phyloP scores from a whole-genome alignment of 1,140 invertebrate genomes.

The Dermatophagoides farinae region DNA sequence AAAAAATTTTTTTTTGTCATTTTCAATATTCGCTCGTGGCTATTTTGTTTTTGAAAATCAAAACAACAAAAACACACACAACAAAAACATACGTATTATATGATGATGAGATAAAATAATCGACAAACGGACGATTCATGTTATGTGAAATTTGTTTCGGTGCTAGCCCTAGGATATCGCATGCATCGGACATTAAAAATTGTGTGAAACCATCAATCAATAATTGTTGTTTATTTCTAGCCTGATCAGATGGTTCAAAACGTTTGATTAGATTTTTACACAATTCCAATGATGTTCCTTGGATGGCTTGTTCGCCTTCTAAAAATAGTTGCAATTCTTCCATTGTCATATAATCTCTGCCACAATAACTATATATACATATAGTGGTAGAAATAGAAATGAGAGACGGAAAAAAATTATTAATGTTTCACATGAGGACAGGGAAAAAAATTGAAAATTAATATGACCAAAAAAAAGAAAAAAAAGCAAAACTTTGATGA shows the following conservation, averaged over 20 bases:
- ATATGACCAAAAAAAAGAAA: too few relatives aligned
- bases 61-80: too few relatives aligned
- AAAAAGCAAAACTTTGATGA: too few relatives aligned
- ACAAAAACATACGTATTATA: constrained; percentile 30
- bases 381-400: not conserved
- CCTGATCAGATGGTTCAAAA: constrained; percentile 38
- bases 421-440: not conserved
- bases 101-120: constrained; percentile 35
- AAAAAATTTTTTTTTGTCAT: not conserved
- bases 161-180: constrained; percentile 35
- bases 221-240: constrained; percentile 31
- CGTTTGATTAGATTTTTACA: constrained; percentile 35
- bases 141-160: constrained; percentile 28
- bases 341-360: constrained; percentile 38
- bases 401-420: not conserved
- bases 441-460: too few relatives aligned
- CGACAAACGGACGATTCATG: constrained; percentile 32
- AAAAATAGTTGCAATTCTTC: constrained; percentile 40
- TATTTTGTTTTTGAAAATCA: not conserved
- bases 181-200: constrained; percentile 36
- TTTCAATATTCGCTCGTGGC: not conserved
- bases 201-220: constrained; percentile 41
- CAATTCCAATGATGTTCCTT: constrained; percentile 30
- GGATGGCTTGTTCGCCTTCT: constrained; percentile 42
- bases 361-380: constrained; percentile 33